Evolutionary conservation across 2,113 vertebrate genomes (phyloP).

Genomic region (Cheirogaleus medius): DNA sequence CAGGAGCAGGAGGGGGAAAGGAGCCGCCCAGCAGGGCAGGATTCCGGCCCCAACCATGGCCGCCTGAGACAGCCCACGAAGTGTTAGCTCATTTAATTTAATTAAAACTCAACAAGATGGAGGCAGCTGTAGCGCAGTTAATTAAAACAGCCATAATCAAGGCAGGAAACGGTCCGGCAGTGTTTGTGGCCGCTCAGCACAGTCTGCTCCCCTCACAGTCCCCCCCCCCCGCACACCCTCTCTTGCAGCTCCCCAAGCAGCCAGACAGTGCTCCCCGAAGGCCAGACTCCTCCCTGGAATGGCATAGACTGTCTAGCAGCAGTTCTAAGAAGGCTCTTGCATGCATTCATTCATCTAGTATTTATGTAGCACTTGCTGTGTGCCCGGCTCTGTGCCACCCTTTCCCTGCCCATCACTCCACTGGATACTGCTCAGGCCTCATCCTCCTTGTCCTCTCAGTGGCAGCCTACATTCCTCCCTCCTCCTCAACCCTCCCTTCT

Average conservation of each 20-base stretch:
- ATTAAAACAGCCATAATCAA: constrained; percentile 81
- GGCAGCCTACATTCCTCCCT: not conserved
- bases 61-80: constrained; percentile 72
- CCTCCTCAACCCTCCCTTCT: not conserved
- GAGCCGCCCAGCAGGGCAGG: constrained; percentile 61
- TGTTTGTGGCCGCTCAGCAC: not conserved
- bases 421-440: not conserved
- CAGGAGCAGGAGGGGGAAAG: not conserved
- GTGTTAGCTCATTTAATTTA: constrained; percentile 84
- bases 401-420: not conserved
- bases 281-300: not conserved
- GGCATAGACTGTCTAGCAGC: not conserved
- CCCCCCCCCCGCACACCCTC: not conserved
- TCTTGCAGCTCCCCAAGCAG: constrained; percentile 22
- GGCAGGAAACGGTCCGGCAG: constrained; percentile 66
- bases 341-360: constrained; percentile 5
- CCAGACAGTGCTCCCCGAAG: constrained; percentile 22
- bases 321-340: constrained; percentile 43
- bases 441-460: not conserved
- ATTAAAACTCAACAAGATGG: constrained; percentile 87
- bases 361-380: constrained; percentile 39
- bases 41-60: constrained; percentile 71
- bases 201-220: not conserved
- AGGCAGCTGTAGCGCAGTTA: constrained; percentile 85
- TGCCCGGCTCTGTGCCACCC: constrained; percentile 24